Base-by-base conservation (phyloP, 2,888 invertebrate species). In the Cerastoderma edule region DNA sequence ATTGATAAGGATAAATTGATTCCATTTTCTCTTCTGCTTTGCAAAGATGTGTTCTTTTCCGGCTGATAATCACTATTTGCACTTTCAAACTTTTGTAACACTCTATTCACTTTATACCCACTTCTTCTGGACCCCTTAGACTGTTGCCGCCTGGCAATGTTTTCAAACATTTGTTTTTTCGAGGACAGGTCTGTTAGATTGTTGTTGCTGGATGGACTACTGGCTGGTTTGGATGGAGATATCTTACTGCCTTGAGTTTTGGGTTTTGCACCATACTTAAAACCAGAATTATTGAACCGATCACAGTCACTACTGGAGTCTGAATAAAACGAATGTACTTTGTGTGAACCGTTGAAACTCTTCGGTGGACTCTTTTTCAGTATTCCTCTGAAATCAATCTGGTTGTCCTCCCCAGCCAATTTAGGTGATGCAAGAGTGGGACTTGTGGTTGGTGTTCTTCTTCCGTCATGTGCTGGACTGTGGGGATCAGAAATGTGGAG, bases 361-460 rank as follows among this genome's bases (percentile, higher is more conserved):
- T 50, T 50, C 24, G 50, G 32, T 67, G 63, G 28, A 48, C 60
- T 77, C 39, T 71, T 65, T 69, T 83, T 83, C 66, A 83, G 63
- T 8, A 83, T 78, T 66, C 76, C 74, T 60, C 83, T 69, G 66
- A 83, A 83, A 63, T 83, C 83, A 27, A 80, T 67, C 53, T 83
- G 83, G 39, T 69, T 66, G n/a, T n/a, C n/a, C n/a, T n/a, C n/a
- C n/a, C n/a, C n/a, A n/a, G n/a, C n/a, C n/a, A n/a, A n/a, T n/a
- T n/a, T n/a, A n/a, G n/a, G n/a, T n/a, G n/a, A n/a, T n/a, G n/a
- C n/a, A n/a, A n/a, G n/a, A n/a, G n/a, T n/a, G n/a, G n/a, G n/a
- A n/a, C n/a, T n/a, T n/a, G n/a, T n/a, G n/a, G n/a, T n/a, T n/a
- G n/a, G n/a, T n/a, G n/a, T n/a, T n/a, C n/a, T n/a, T n/a, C n/a